These are phyloP conservation scores for Brachionichthys hirsutus DNA, from an alignment of 2,113 vertebrate species.

Conservation along the genomic window DNA sequence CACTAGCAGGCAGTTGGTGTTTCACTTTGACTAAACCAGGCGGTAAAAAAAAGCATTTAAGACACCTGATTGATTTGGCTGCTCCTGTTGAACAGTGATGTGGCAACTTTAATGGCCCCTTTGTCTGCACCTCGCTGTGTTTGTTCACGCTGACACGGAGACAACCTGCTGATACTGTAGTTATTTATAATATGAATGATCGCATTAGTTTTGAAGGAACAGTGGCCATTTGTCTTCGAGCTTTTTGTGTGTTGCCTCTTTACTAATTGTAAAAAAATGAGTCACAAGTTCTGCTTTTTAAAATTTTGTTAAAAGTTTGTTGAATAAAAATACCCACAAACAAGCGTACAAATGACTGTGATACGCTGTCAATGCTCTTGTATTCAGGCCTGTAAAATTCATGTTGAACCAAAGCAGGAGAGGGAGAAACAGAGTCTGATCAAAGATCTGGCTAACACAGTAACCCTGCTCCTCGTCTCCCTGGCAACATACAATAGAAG, in stretches of 20 bases:
- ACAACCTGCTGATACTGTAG: too few relatives aligned
- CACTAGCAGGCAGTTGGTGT: too few relatives aligned
- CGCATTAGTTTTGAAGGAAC: too few relatives aligned
- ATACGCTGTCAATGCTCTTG: not conserved
- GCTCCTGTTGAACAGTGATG: not conserved
- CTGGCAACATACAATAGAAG: conserved; percentile 58
- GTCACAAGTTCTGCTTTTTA: conserved; percentile 5
- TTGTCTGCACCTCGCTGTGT: too few relatives aligned
- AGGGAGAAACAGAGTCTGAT: not conserved
- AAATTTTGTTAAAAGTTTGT: conserved; percentile 37
- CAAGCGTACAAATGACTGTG: not conserved
- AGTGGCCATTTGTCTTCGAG: not conserved
- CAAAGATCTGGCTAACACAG: conserved; percentile 35
- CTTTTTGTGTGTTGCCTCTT: not conserved
- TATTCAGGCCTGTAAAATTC: conserved; percentile 5
- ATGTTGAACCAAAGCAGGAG: not conserved
- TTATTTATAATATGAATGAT: too few relatives aligned
- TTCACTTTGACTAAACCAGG: too few relatives aligned
- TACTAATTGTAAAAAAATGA: not conserved
- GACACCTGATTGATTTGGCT: not conserved
- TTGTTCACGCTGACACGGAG: too few relatives aligned
- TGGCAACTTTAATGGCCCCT: conserved; percentile 9
- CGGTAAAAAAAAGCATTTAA: not conserved
- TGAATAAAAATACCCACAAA: not conserved
- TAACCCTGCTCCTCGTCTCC: conserved; percentile 44